Evolutionary conservation across 1,140 invertebrate genomes (phyloP), one percentile per base, ranked within the genome.

Genomic region (Tetramorium parvispinum): DNA sequence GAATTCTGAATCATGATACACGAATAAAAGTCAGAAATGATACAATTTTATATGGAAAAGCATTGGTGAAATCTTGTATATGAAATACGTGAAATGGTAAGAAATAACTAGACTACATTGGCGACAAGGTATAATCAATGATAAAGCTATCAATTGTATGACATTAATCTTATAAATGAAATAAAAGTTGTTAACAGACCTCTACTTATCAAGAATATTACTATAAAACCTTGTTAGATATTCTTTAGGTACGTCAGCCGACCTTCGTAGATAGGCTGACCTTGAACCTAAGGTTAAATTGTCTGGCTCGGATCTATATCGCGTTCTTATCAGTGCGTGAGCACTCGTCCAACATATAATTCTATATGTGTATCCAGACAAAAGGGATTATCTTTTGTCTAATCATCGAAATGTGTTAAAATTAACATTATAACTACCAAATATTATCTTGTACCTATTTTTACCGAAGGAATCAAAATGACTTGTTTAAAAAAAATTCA

Each of bases 161-260:
- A 13, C 24, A 24, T 61, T 77, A 46, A 77, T 61, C 21, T 46
- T 24, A 77, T 59, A 43, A 75, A 75, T 40, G 46, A 46, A 76
- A 43, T 18, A 16, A 6, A 1, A 77, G 16, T 59, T 57, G 7
- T 77, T 77, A 77, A 27, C 37, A 76, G 43, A 61, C n/a, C 21
- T 46, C 37, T 76, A 57, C 37, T 40, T 4, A 61, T 43, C 7
- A 46, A 77, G 0, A 11, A 77, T 61, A n/a, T 43, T 27, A 18
- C 16, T n/a, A 0, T 1, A 16, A 46, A 43, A 61, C 10, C 8
- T 46, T 49, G 1, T 18, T 43, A 2, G 18, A 65, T 16, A 37
- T 63, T 78, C 5, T 2, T 21, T 63, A 3, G 27, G 27, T 49
- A 32, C 6, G 40, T 61, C 16, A 37, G 5, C 16, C 8, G 10